Evolutionary conservation across 2,888 invertebrate genomes (phyloP).

Genomic region (Fabriciana adippe): DNA sequence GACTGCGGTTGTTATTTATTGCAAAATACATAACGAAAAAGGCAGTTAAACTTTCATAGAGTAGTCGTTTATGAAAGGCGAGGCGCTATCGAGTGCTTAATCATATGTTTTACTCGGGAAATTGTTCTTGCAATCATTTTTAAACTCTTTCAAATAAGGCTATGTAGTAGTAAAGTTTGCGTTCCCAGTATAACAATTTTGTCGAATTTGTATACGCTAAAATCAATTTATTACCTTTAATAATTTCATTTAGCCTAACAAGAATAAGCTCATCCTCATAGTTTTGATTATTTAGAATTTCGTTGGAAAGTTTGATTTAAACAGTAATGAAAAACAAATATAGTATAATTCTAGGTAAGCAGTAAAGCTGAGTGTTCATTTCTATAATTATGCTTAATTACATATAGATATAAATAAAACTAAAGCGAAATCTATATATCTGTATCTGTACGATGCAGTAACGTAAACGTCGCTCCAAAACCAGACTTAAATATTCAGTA

Average conservation of each 20-base stretch:
- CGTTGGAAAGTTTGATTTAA: too few species aligned
- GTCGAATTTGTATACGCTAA: not conserved
- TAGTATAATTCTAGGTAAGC: too few species aligned
- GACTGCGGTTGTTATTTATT: slow-evolving; percentile 42
- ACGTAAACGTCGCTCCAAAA: too few species aligned
- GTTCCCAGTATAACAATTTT: slow-evolving; percentile 2
- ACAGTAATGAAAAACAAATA: too few species aligned
- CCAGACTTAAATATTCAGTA: too few species aligned
- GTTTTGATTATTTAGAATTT: too few species aligned
- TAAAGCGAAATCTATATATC: too few species aligned
- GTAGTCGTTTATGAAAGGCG: slow-evolving; percentile 58
- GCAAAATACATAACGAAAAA: slow-evolving; percentile 40
- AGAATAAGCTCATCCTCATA: not conserved
- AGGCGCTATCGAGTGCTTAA: slow-evolving; percentile 66
- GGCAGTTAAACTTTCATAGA: slow-evolving; percentile 34
- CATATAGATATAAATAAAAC: too few species aligned
- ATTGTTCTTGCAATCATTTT: slow-evolving; percentile 25
- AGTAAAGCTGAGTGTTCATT: too few species aligned
- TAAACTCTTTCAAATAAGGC: slow-evolving; percentile 12
- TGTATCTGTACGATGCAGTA: too few species aligned
- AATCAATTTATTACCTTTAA: not conserved
- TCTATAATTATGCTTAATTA: too few species aligned
- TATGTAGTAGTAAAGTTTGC: slow-evolving; percentile 12
- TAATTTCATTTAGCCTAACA: not conserved
- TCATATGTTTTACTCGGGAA: slow-evolving; percentile 47